Base-by-base conservation (phyloP, 2,888 invertebrate species). In the Limnephilus lunatus region DNA sequence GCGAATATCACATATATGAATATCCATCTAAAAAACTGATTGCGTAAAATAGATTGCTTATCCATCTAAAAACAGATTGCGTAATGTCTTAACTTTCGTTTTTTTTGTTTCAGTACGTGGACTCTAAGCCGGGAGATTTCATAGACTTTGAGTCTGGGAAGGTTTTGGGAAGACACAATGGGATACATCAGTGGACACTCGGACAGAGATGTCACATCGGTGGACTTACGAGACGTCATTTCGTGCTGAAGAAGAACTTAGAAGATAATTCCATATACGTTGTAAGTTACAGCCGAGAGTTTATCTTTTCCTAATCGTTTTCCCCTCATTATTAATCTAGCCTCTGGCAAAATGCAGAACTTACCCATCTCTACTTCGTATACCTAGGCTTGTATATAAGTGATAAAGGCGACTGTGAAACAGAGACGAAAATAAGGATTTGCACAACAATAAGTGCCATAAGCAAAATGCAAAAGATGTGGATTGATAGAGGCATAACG, bases 181-280 rank as follows among this genome's bases (percentile, higher is more conserved):
- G 99, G 14, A 96, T 99, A 90, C 99, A 99, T 95, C 97, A 98
- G 94, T 99, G 98, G 98, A 99, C 99, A 0, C 95, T 99, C 31
- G 99, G 99, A 0, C 99, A 99, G 96, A 96, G 98, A 94, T 97
- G 98, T 94, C 96, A 96, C 90, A 95, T 99, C 32, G 94, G 96
- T 83, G 97, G 98, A 9, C 95, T 95, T 93, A 95, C 96, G 92
- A 95, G 97, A 94, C 97, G 98, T 0, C 98, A 97, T 94, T 99
- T 97, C 96, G 97, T 98, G 44, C 98, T 97, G 44, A 96, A 97
- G 91, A 98, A 99, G 94, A 96, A 98, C 95, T 94, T 96, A 2
- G 94, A 95, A 31, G 97, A 97, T 31, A 98, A 98, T 94, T 96
- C 97, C 92, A 98, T 99, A 94, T 97, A 97, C 95, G 98, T 98